Conservation (phyloP, 1,140 invertebrate species). For the Bombus superbus region DNA sequence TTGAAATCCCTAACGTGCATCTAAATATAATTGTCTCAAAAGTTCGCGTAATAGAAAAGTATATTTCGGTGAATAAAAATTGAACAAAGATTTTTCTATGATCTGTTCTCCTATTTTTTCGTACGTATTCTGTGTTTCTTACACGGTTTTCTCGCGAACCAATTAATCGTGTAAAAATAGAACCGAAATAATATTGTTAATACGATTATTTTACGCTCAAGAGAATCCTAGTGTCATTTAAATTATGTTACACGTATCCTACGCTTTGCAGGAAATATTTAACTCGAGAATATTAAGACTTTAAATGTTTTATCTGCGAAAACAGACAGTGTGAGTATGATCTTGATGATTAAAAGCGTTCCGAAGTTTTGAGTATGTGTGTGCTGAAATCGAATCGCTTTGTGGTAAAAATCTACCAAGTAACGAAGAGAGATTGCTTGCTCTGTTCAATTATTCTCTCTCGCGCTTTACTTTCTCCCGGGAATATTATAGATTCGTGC, state of each 20-base stretch:
- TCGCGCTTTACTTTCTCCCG: neutral
- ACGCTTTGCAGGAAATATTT: neutral
- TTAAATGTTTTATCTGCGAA: neutral
- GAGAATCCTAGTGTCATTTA: neutral
- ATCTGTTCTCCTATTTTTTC: too few species aligned
- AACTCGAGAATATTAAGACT: neutral
- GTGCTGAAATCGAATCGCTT: neutral
- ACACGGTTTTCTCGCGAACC: too few species aligned
- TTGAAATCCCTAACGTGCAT: too few species aligned
- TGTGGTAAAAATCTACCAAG: constrained; percentile 19
- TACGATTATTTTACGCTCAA: too few species aligned
- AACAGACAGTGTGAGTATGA: neutral
- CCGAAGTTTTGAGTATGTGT: too few species aligned
- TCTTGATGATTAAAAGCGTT: neutral
- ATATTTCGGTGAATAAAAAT: too few species aligned
- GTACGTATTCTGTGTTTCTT: too few species aligned
- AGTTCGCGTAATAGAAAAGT: too few species aligned
- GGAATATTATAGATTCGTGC: constrained; percentile 18
- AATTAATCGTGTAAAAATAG: too few species aligned
- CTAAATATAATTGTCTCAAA: too few species aligned
- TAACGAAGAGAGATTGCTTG: neutral
- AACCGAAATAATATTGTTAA: too few species aligned
- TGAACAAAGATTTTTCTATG: too few species aligned
- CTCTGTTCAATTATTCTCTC: constrained; percentile 6
- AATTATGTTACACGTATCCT: neutral